Evolutionary conservation across 1,140 invertebrate genomes (phyloP).

Genomic region (Mizuhopecten yessoensis): DNA sequence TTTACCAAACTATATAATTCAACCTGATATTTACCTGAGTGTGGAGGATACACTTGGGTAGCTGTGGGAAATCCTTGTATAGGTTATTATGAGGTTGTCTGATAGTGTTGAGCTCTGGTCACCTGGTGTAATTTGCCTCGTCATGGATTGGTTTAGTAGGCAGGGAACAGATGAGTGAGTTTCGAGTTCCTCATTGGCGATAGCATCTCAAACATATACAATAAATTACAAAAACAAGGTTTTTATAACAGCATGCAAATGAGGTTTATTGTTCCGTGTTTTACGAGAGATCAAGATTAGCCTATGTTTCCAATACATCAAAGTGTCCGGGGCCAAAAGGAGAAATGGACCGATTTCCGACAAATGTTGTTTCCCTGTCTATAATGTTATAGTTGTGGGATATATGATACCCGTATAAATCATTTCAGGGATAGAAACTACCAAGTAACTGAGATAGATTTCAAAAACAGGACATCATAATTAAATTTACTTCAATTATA

Average conservation of each 20-base stretch:
- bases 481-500: conserved; percentile 8
- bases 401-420: conserved; percentile 1
- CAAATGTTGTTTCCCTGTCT: neutral
- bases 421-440: neutral
- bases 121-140: conserved; percentile 5
- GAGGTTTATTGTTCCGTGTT: neutral
- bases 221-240: conserved; percentile 40
- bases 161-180: neutral
- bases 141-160: neutral
- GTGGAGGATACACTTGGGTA: too few relatives aligned
- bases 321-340: neutral
- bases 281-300: conserved; percentile 32
- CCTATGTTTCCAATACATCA: conserved; percentile 15
- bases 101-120: neutral
- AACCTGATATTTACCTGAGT: too few relatives aligned
- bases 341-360: neutral
- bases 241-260: conserved; percentile 36
- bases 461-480: conserved; percentile 32
- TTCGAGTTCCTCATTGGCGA: neutral
- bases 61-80: too few relatives aligned
- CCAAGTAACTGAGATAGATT: neutral
- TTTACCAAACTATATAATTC: too few relatives aligned
- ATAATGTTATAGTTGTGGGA: neutral
- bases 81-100: neutral
- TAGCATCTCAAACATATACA: conserved; percentile 12